Evolutionary conservation across 2,888 invertebrate genomes (phyloP), one percentile per base, ranked within the genome.

Genomic region (Alviniconcha strummeri): DNA sequence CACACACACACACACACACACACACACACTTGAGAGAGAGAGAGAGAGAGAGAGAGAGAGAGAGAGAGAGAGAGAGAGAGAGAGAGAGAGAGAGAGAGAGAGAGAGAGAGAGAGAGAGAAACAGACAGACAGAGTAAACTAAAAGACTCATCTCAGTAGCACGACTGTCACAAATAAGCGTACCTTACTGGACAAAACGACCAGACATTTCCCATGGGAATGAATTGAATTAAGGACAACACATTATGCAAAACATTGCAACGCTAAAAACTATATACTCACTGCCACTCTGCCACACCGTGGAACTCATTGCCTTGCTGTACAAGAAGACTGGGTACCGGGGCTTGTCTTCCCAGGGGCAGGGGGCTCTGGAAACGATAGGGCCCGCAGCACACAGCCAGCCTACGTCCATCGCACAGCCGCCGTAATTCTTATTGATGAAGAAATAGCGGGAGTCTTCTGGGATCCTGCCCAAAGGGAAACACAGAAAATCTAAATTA

Each of bases 311-410:
- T 0, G 52, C 52, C 8, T 15, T 75, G 64, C 80, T 56, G 64
- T 83, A 83, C 15, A 79, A 13, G 19, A 83, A 80, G 4, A 54
- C 56, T 13, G 83, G 83, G 19, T 60, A 69, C n/a, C n/a, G n/a
- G 9, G 72, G 52, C 2, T 55, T 19, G 8, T 60, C 9, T 13
- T 55, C 60, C 80, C 57, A 57, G n/a, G 54, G 67, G 80, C 83
- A 83, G 11, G 64, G 36, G 9, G n/a, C 17, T 8, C 83, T 74
- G 55, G 54, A 13, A 6, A 71, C 57, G 5, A 57, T 36, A 19
- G 19, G n/a, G 76, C 80, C 83, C 5, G 72, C 54, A 17, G 56
- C 75, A 5, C 75, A 75, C 54, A 83, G 55, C 83, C 83, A 83
- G 56, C 83, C 83, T 13, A 4, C 6, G 56, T 83, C 83, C 4